Conservation (phyloP, 2,113 vertebrate genomes). For the Tragelaphus strepsiceros region DNA sequence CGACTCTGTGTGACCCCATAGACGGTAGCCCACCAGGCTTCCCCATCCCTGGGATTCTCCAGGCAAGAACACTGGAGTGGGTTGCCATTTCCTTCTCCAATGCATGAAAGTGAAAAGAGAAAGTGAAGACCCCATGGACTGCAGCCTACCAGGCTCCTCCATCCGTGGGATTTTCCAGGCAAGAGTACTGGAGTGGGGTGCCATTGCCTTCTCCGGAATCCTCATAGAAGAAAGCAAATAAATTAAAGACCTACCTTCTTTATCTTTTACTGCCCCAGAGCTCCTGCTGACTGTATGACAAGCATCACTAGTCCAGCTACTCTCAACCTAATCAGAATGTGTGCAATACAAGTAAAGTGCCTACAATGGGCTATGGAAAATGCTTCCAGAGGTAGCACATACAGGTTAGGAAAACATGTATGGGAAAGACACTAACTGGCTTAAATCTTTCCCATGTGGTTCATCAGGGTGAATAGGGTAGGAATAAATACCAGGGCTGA, state of each 20-base stretch:
- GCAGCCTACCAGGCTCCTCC: no score
- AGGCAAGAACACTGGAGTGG: no score
- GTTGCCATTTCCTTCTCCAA: no score
- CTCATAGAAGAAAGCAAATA: not conserved
- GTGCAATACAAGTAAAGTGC: constrained; percentile 14
- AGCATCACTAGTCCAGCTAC: not conserved
- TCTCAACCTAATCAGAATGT: not conserved
- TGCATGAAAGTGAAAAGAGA: no score
- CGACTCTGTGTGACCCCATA: no score
- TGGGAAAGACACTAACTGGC: not conserved
- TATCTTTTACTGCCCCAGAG: not conserved
- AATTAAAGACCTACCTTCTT: not conserved
- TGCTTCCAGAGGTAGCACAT: not conserved
- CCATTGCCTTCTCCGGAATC: not conserved
- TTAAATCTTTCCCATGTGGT: not conserved
- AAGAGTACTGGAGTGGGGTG: no score
- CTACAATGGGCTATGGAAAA: not conserved
- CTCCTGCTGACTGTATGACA: not conserved
- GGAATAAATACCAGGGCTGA: not conserved
- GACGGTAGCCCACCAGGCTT: no score
- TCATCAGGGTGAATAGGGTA: not conserved
- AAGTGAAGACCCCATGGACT: no score
- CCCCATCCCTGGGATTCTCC: no score
- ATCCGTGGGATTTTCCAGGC: no score
- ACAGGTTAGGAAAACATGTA: not conserved